phyloP scores from a whole-genome alignment of 1,140 invertebrate genomes.

The Heterodera schachtii region DNA sequence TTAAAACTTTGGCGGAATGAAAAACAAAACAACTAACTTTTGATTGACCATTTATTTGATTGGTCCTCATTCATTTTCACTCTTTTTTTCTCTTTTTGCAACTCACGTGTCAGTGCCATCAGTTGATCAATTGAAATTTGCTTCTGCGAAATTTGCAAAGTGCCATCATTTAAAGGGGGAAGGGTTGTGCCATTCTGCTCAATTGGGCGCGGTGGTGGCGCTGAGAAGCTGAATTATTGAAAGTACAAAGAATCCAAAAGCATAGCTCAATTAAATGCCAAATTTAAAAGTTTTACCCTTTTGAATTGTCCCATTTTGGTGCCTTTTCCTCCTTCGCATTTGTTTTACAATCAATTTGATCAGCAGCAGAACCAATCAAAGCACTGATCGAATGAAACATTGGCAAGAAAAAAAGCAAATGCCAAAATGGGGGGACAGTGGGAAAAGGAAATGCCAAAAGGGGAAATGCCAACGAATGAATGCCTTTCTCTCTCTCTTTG shows the following conservation, averaged over 20 bases:
- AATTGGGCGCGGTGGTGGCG: background rate
- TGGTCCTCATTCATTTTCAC: background rate
- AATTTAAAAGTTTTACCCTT: background rate
- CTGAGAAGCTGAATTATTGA: background rate
- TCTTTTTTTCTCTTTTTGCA: background rate
- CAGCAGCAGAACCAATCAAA: background rate
- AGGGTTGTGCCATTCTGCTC: background rate
- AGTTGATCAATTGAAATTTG: conserved; percentile 8
- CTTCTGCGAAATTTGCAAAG: background rate
- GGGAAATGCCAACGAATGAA: too few relatives aligned
- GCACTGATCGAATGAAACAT: conserved; percentile 1
- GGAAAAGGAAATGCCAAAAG: too few relatives aligned
- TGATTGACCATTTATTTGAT: too few relatives aligned
- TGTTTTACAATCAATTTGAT: background rate
- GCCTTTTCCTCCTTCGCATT: background rate
- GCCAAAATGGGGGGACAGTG: too few relatives aligned
- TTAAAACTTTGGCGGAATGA: too few relatives aligned
- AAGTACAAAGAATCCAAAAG: background rate
- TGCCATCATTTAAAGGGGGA: background rate
- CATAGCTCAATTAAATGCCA: too few relatives aligned
- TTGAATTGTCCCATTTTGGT: background rate
- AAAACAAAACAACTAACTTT: too few relatives aligned
- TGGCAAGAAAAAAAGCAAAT: background rate
- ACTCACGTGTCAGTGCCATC: background rate
- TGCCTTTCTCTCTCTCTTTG: too few relatives aligned